These are phyloP conservation scores for Scaptomyza caliginosa DNA, from an alignment of 2,888 invertebrate genomes.

Conservation along the genomic window DNA sequence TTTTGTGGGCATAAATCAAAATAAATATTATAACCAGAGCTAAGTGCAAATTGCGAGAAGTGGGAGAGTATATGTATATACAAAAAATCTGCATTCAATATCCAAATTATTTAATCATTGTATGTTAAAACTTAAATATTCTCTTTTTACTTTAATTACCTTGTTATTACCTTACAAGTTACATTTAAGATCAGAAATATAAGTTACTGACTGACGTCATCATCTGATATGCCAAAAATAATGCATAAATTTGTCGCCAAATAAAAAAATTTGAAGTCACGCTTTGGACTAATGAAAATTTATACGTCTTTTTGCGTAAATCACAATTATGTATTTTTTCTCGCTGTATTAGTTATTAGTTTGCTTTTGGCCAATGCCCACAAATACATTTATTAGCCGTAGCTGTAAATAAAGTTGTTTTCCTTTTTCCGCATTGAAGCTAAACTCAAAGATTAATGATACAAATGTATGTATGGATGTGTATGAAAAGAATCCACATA, in stretches of 20 bases:
- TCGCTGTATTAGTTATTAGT: slow-evolving; percentile 56
- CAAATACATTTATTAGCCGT: slow-evolving; percentile 44
- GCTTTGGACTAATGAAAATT: slow-evolving; percentile 43
- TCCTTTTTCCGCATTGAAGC: neutral
- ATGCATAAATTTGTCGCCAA: slow-evolving; percentile 2
- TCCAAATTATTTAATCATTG: neutral
- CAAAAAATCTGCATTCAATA: neutral
- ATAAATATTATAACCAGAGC: slow-evolving; percentile 23
- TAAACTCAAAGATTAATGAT: slow-evolving; percentile 67
- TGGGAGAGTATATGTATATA: neutral
- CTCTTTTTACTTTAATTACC: neutral
- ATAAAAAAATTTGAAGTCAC: slow-evolving; percentile 33
- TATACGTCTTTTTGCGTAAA: slow-evolving; percentile 46
- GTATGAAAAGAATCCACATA: slow-evolving; percentile 48
- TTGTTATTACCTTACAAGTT: too few relatives aligned
- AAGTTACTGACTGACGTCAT: slow-evolving; percentile 19
- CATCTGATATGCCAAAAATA: slow-evolving; percentile 2
- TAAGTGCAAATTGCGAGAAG: slow-evolving; percentile 21
- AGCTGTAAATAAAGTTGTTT: slow-evolving; percentile 23
- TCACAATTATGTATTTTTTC: slow-evolving; percentile 59
- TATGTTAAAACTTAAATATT: neutral
- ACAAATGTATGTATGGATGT: neutral
- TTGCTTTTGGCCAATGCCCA: slow-evolving; percentile 40
- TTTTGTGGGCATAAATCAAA: slow-evolving; percentile 59
- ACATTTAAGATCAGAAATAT: too few relatives aligned